Evolutionary conservation across 23 tunicate genomes (phyloP).

Genomic region (Styela plicata): DNA sequence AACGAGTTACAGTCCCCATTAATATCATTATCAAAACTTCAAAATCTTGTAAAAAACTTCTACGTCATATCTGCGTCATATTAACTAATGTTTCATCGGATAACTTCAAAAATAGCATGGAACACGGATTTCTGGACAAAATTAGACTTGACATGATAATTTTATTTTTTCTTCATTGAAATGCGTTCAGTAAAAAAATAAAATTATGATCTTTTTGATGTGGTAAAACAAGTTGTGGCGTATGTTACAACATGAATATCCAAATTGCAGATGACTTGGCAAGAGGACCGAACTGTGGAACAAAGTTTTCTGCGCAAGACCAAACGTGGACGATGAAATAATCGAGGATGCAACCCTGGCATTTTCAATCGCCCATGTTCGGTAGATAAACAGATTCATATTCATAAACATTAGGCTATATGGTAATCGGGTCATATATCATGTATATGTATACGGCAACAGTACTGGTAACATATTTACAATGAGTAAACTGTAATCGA

Average conservation of each 20-base stretch:
- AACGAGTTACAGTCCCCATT: too few species aligned
- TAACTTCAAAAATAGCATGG: neutral
- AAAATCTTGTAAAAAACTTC: neutral
- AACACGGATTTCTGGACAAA: neutral
- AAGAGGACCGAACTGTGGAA: too few species aligned
- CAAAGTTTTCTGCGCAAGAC: too few species aligned
- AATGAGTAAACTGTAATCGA: neutral
- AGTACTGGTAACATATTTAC: neutral
- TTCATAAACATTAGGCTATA: neutral
- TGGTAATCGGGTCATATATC: neutral
- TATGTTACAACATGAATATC: neutral
- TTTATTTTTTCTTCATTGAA: too few species aligned
- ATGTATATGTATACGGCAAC: neutral
- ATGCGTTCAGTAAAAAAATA: too few species aligned
- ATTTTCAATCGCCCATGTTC: too few species aligned
- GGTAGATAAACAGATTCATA: too few species aligned
- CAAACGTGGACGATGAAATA: too few species aligned
- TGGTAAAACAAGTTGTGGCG: neutral
- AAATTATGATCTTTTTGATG: too few species aligned
- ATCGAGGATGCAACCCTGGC: too few species aligned
- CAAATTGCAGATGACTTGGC: neutral
- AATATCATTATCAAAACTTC: neutral
- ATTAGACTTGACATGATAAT: too few species aligned
- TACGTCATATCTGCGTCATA: neutral
- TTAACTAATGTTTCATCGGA: neutral